Conservation (phyloP, 2,888 invertebrate genomes). For the Diploptera punctata region DNA sequence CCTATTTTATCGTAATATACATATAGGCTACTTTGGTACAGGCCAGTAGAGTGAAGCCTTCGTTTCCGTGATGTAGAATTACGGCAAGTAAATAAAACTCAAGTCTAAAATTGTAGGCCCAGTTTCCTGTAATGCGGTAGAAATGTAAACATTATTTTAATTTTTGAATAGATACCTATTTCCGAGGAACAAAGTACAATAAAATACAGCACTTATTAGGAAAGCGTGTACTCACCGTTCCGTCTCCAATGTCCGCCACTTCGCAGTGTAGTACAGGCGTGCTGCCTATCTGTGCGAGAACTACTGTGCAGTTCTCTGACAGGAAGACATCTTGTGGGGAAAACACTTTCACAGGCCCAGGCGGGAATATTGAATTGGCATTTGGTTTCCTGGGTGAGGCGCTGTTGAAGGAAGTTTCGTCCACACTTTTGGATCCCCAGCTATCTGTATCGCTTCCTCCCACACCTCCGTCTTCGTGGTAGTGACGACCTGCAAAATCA, state of each 20-base stretch:
- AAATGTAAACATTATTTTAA: too few relatives aligned
- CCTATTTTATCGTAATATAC: too few relatives aligned
- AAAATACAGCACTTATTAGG: too few relatives aligned
- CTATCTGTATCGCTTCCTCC: not conserved
- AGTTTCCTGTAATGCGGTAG: too few relatives aligned
- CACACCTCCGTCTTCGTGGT: constrained; percentile 45
- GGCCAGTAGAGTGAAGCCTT: too few relatives aligned
- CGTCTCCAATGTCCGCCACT: constrained; percentile 68
- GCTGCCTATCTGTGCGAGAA: constrained; percentile 68
- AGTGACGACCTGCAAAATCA: constrained; percentile 14
- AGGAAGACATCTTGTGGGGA: constrained; percentile 58
- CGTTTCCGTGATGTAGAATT: too few relatives aligned
- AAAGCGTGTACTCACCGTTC: constrained; percentile 69
- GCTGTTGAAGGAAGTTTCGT: not conserved
- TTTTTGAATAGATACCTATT: too few relatives aligned
- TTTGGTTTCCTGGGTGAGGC: not conserved
- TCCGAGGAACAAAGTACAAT: too few relatives aligned
- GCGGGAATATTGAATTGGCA: constrained; percentile 25
- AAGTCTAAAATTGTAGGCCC: too few relatives aligned
- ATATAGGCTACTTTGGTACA: too few relatives aligned
- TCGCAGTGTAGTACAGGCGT: constrained; percentile 68
- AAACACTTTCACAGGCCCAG: not conserved
- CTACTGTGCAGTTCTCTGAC: constrained; percentile 67
- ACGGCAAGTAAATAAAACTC: too few relatives aligned
- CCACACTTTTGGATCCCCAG: constrained; percentile 18